Evolutionary conservation across 2,888 invertebrate species (phyloP), one percentile per base, ranked within the genome.

Genomic region (Xanthorhoe spadicearia): DNA sequence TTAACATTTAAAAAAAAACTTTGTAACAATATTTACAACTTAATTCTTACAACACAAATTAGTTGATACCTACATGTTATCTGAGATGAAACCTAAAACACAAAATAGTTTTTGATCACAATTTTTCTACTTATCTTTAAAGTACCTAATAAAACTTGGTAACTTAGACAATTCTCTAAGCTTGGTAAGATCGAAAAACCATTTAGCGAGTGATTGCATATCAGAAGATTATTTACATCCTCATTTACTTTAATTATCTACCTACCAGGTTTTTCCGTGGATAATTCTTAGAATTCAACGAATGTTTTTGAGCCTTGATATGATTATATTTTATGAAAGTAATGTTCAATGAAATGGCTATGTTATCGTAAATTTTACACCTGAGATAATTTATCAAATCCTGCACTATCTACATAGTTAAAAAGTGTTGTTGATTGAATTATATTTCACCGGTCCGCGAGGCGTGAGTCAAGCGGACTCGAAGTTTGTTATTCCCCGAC

Each of bases 381-480:
- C 38, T 13, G 38, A 43, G 13, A 43, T 43, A 43, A 43, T 43
- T 43, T 13, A 43, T 43, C 13, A 43, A 9, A 43, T 43, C 38
- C 38, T 32, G 5, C 32, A 32, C 8, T 13, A 43, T 43, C 38
- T 43, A n/a, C n/a, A n/a, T n/a, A 43, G 38, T 13, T 43, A 43
- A 43, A 13, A 43, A 43, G 13, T 43, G 60, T 70, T 71, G 65
- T 70, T 71, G 65, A 66, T 66, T 68, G 19, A 69, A 70, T 68
- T 67, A 71, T 71, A 63, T 64, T 53, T 63, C 48, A 38, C 52
- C 69, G 58, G 68, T 67, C 55, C 58, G 68, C 65, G 65, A 69
- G 71, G 66, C 71, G 77, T 77, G 78, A 82, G 71, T 77, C 76
- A 77, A 66, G 69, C 69, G 64, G 10, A 43, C 74, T 69, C 61